Conservation (phyloP, 2,888 invertebrate genomes). For the Camponotus fellah region DNA sequence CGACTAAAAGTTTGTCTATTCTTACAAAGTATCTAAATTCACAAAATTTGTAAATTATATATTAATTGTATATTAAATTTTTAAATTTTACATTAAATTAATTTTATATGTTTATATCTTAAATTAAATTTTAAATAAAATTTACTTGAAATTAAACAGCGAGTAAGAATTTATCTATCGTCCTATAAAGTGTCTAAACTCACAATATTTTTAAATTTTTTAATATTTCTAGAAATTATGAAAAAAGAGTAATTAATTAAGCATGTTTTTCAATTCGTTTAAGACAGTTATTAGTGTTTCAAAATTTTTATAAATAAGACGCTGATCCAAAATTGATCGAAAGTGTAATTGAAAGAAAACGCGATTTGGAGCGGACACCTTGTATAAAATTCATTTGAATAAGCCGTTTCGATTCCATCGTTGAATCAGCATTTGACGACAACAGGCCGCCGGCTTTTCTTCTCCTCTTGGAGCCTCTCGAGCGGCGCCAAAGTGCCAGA, state of each 20-base stretch:
- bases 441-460: slow-evolving; percentile 34
- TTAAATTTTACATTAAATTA: too few relatives aligned
- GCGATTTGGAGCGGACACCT: not conserved
- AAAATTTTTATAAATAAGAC: not conserved
- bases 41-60: not conserved
- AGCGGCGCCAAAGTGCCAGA: slow-evolving; percentile 75
- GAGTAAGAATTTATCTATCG: not conserved
- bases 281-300: not conserved
- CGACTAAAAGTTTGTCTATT: not conserved
- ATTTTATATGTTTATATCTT: too few relatives aligned
- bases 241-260: not conserved
- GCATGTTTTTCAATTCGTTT: not conserved
- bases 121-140: not conserved
- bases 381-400: not conserved
- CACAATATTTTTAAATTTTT: not conserved
- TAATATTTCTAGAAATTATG: not conserved
- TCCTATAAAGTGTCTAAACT: not conserved
- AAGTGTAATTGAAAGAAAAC: not conserved
- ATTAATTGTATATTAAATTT: too few relatives aligned
- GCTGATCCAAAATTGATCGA: not conserved
- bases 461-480: slow-evolving; percentile 60
- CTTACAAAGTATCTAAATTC: not conserved
- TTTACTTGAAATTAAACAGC: not conserved
- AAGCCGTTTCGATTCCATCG: not conserved
- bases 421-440: slow-evolving; percentile 12